These are phyloP conservation scores for Chrysolina oricalcia DNA, from an alignment of 2,888 invertebrate genomes.

Conservation along the genomic window DNA sequence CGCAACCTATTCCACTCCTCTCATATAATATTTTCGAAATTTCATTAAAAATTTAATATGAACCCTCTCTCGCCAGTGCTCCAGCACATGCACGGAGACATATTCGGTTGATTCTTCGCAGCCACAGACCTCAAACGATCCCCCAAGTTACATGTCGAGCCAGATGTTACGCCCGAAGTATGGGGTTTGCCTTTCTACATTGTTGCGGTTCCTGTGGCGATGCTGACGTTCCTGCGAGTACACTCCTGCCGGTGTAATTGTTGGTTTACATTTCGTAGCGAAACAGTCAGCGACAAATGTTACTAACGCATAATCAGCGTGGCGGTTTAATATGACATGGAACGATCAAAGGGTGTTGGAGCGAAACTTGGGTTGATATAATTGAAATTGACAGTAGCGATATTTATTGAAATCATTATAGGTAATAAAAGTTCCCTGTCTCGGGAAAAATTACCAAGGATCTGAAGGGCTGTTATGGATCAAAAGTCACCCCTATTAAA, in stretches of 20 bases:
- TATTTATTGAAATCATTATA: background rate
- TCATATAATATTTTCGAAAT: constrained; percentile 49
- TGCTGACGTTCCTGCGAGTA: constrained; percentile 37
- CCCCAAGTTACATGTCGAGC: constrained; percentile 61
- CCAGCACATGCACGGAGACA: constrained; percentile 49
- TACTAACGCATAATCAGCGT: constrained; percentile 44
- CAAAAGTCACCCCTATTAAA: too few relatives aligned
- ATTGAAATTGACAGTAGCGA: background rate
- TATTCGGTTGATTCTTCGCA: constrained; percentile 45
- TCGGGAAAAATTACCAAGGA: too few relatives aligned
- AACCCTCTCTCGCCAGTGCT: constrained; percentile 38
- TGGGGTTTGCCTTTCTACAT: constrained; percentile 52
- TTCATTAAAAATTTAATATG: constrained; percentile 59
- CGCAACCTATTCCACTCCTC: constrained; percentile 10
- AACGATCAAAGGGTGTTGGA: constrained; percentile 2
- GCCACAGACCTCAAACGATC: constrained; percentile 57
- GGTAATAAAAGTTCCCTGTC: too few relatives aligned
- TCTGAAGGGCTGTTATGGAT: too few relatives aligned
- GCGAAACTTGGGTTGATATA: background rate
- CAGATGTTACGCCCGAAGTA: constrained; percentile 60
- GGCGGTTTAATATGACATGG: background rate
- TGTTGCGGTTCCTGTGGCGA: constrained; percentile 49
- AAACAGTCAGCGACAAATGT: constrained; percentile 60
- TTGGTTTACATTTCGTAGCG: constrained; percentile 50
- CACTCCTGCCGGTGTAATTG: constrained; percentile 50